phyloP scores from a whole-genome alignment of 2,888 invertebrate species.

The Ctenicera cuprea region DNA sequence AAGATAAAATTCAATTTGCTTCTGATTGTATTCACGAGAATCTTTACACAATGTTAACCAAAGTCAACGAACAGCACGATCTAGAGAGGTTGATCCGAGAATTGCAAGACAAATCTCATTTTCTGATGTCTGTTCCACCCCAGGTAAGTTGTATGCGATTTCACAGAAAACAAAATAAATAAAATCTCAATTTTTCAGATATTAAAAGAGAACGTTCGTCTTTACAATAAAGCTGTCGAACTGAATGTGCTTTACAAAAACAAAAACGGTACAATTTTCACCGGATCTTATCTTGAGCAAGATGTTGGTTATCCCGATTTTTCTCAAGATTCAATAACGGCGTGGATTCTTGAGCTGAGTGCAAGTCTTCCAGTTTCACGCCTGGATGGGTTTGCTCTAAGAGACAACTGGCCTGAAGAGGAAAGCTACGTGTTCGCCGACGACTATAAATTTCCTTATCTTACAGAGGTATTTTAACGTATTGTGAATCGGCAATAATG shows the following conservation, averaged over 20 bases:
- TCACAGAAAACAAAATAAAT: neutral
- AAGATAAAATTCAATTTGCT: conserved; percentile 63
- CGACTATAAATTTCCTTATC: conserved; percentile 72
- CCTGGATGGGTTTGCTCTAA: conserved; percentile 73
- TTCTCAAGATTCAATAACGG: conserved; percentile 55
- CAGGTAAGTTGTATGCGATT: conserved; percentile 44
- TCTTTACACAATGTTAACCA: conserved; percentile 61
- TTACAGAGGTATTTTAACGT: conserved; percentile 71
- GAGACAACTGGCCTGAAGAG: conserved; percentile 76
- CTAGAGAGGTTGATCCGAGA: conserved; percentile 13
- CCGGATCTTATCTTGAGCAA: conserved; percentile 62
- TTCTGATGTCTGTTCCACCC: conserved; percentile 66
- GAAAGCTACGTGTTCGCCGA: conserved; percentile 67
- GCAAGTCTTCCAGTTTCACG: conserved; percentile 26
- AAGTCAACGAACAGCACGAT: conserved; percentile 24
- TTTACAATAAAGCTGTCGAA: conserved; percentile 61
- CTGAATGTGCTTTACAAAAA: conserved; percentile 63
- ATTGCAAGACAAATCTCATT: conserved; percentile 33
- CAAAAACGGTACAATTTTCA: conserved; percentile 53
- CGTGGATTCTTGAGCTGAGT: conserved; percentile 60
- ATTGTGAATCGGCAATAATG: conserved; percentile 1
- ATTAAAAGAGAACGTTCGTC: conserved; percentile 30
- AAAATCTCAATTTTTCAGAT: conserved; percentile 31
- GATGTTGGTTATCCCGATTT: conserved; percentile 69
- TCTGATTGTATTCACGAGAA: conserved; percentile 73